phyloP scores from a whole-genome alignment of 2,113 vertebrate genomes.

The Plectropomus leopardus region DNA sequence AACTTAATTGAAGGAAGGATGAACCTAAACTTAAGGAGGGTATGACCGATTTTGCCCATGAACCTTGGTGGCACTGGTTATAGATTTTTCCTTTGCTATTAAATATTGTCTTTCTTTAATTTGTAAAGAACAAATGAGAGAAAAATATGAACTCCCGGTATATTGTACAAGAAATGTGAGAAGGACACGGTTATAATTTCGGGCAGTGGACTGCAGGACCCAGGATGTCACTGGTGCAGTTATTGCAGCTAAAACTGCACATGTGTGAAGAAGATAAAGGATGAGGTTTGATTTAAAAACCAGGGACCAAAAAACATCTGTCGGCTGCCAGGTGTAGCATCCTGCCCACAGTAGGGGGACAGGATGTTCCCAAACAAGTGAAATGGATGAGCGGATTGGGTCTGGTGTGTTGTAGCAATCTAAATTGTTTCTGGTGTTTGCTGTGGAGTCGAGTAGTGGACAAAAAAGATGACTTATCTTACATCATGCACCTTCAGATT shows the following conservation, averaged over 20 bases:
- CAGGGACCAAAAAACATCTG: conserved; percentile 46
- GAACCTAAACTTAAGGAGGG: neutral
- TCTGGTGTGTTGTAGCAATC: conserved; percentile 8
- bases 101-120: neutral
- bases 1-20: conserved; percentile 18
- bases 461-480: conserved; percentile 1
- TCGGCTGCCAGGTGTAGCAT: conserved; percentile 45
- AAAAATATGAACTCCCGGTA: neutral
- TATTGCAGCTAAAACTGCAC: conserved; percentile 48
- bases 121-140: neutral
- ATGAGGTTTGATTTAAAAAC: conserved; percentile 56
- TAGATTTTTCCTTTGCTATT: neutral
- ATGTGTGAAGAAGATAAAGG: conserved; percentile 68
- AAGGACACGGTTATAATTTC: neutral
- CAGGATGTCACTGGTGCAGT: conserved; percentile 39
- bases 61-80: neutral
- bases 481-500: conserved; percentile 9
- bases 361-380: conserved; percentile 35
- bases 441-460: neutral
- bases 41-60: neutral
- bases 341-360: conserved; percentile 1
- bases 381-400: conserved; percentile 43
- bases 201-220: conserved; percentile 23
- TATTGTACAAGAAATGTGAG: conserved; percentile 7
- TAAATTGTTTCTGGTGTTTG: conserved; percentile 30